These are phyloP conservation scores for Zaprionus ornatus DNA, from an alignment of 1,140 invertebrate genomes.

Conservation along the genomic window DNA sequence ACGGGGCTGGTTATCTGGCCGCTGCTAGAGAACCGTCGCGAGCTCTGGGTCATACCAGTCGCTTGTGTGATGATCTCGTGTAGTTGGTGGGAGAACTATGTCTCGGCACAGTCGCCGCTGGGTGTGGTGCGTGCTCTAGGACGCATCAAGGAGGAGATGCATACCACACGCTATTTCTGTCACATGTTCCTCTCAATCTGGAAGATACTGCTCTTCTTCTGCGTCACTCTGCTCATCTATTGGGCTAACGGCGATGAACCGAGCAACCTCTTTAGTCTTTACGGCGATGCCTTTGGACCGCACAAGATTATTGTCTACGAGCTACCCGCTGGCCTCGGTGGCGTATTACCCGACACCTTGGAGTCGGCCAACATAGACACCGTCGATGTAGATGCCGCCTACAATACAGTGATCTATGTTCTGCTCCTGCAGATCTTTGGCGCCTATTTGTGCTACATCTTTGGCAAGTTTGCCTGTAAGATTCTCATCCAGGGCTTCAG, in stretches of 20 bases:
- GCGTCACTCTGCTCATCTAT: slow-evolving; percentile 89
- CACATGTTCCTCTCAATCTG: slow-evolving; percentile 95
- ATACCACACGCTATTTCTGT: slow-evolving; percentile 92
- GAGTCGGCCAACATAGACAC: slow-evolving; percentile 89
- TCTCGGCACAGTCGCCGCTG: slow-evolving; percentile 91
- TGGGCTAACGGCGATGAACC: slow-evolving; percentile 91
- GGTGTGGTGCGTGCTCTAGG: slow-evolving; percentile 92
- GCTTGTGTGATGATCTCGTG: slow-evolving; percentile 93
- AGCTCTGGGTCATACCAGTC: slow-evolving; percentile 93
- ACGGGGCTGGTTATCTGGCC: slow-evolving; percentile 96
- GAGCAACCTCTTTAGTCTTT: slow-evolving; percentile 90
- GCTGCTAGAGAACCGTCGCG: slow-evolving; percentile 88
- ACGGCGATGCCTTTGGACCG: slow-evolving; percentile 89
- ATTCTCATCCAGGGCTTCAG: slow-evolving; percentile 98
- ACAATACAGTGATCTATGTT: slow-evolving; percentile 91
- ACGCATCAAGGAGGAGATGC: slow-evolving; percentile 92
- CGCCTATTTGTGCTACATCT: slow-evolving; percentile 95
- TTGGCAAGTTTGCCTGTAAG: slow-evolving; percentile 98
- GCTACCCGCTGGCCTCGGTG: slow-evolving; percentile 85
- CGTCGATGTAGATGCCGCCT: slow-evolving; percentile 87
- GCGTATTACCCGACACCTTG: slow-evolving; percentile 89
- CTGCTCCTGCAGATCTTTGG: slow-evolving; percentile 92
- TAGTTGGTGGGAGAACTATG: slow-evolving; percentile 99
- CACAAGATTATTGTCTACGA: slow-evolving; percentile 92
- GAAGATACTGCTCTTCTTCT: slow-evolving; percentile 93